Conservation (phyloP, 1,140 invertebrate species). For the Idris sp. region DNA sequence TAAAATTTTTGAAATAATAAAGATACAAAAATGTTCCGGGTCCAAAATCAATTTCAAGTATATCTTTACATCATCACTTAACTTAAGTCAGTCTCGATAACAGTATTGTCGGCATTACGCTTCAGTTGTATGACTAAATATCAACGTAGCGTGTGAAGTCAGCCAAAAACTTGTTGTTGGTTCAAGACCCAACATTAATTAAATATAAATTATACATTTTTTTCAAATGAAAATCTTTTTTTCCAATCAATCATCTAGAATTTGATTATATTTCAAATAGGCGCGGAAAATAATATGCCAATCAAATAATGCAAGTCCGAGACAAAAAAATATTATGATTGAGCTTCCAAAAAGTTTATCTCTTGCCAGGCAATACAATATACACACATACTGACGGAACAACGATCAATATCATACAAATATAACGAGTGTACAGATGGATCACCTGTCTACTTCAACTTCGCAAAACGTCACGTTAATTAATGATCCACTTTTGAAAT, state of each 20-base stretch:
- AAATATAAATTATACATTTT: slow-evolving; percentile 13
- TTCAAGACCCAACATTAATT: too few relatives aligned
- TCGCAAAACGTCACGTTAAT: slow-evolving; percentile 58
- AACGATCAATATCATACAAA: slow-evolving; percentile 65
- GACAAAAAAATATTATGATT: slow-evolving; percentile 44
- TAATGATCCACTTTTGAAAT: slow-evolving; percentile 59
- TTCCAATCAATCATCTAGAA: slow-evolving; percentile 42
- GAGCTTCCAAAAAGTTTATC: slow-evolving; percentile 47
- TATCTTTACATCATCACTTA: slow-evolving; percentile 45
- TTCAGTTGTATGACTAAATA: slow-evolving; percentile 13
- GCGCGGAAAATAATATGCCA: slow-evolving; percentile 34
- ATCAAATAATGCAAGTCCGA: slow-evolving; percentile 55
- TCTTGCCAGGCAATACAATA: slow-evolving; percentile 57
- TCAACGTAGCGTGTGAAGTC: slow-evolving; percentile 1
- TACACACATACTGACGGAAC: slow-evolving; percentile 62
- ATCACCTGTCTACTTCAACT: slow-evolving; percentile 57
- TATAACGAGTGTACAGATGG: slow-evolving; percentile 62
- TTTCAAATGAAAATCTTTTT: slow-evolving; percentile 10
- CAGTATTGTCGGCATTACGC: slow-evolving; percentile 55
- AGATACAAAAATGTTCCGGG: slow-evolving; percentile 12
- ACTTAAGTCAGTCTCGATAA: slow-evolving; percentile 57
- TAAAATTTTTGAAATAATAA: too few relatives aligned
- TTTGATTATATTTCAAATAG: slow-evolving; percentile 38
- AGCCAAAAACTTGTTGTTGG: too few relatives aligned
- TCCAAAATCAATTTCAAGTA: slow-evolving; percentile 24